Conservation (phyloP, 2,888 invertebrate genomes). For the Campoplex nolae region DNA sequence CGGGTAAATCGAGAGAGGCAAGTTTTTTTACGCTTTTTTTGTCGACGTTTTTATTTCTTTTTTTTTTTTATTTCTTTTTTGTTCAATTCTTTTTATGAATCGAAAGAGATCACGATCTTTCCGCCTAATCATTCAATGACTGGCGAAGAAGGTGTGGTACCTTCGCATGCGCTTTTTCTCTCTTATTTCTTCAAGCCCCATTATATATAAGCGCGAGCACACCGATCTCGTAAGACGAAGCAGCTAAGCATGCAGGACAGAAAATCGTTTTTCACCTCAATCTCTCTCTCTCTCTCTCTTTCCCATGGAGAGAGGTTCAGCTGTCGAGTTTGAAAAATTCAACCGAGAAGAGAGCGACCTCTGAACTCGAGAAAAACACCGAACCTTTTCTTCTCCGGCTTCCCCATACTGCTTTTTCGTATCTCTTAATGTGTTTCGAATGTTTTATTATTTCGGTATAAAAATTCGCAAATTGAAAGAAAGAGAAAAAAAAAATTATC, state of each 20-base stretch:
- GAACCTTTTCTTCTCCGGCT: neutral
- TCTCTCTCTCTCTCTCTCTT: neutral
- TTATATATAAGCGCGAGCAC: conserved; percentile 41
- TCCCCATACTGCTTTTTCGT: neutral
- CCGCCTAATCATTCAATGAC: conserved; percentile 66
- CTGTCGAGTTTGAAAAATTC: conserved; percentile 27
- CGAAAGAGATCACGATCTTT: conserved; percentile 49
- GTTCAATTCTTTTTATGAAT: conserved; percentile 2
- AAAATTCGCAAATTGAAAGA: neutral
- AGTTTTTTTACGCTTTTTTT: neutral
- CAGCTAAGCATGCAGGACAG: neutral
- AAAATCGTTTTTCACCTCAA: conserved; percentile 27
- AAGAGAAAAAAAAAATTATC: too few relatives aligned
- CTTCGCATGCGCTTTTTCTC: conserved; percentile 38
- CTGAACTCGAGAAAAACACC: neutral
- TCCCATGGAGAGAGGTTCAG: neutral
- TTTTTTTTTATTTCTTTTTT: neutral
- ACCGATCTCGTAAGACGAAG: neutral
- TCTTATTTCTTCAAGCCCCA: conserved; percentile 32
- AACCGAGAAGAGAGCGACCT: neutral
- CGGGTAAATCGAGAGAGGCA: conserved; percentile 30
- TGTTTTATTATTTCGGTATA: neutral
- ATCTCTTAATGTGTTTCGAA: neutral
- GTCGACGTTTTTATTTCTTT: neutral
- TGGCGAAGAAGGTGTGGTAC: conserved; percentile 48